Percentiles rank a stretch among this genome's conserved stretches.
Conservation (phyloP, 2,797 vertebrate genomes). For the Lacerta bilineata region DNA sequence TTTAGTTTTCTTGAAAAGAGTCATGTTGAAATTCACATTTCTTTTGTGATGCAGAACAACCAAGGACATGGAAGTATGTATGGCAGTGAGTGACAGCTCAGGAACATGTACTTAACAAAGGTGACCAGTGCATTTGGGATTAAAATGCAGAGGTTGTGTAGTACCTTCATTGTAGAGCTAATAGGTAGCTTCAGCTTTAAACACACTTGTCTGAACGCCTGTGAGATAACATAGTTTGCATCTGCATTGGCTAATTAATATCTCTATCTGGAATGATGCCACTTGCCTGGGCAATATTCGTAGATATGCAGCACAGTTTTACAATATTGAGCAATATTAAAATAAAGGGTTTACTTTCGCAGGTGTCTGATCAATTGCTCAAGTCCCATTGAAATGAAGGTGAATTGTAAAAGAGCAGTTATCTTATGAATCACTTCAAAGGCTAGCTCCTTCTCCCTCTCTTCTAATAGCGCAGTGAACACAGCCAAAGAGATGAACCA, state of each 20-base stretch:
- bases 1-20: conserved; percentile 35
- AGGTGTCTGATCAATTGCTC: not conserved
- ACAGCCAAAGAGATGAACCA: not conserved
- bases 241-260: not conserved
- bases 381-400: not conserved
- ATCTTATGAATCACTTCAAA: not conserved
- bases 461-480: too few relatives aligned
- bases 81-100: conserved; percentile 50
- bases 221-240: not conserved
- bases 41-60: conserved; percentile 41
- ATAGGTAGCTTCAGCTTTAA: conserved; percentile 11
- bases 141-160: conserved; percentile 13
- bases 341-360: too few relatives aligned
- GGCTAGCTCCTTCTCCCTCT: too few relatives aligned
- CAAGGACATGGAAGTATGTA: conserved; percentile 19
- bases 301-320: not conserved
- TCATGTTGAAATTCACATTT: conserved; percentile 40
- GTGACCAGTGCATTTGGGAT: not conserved
- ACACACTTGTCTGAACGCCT: not conserved
- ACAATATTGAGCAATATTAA: not conserved
- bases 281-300: not conserved
- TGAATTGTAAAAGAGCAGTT: not conserved
- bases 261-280: not conserved
- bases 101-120: conserved; percentile 43
- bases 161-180: not conserved